Conservation (phyloP, 2,888 invertebrate species). For the Neocrepidodera transversa region DNA sequence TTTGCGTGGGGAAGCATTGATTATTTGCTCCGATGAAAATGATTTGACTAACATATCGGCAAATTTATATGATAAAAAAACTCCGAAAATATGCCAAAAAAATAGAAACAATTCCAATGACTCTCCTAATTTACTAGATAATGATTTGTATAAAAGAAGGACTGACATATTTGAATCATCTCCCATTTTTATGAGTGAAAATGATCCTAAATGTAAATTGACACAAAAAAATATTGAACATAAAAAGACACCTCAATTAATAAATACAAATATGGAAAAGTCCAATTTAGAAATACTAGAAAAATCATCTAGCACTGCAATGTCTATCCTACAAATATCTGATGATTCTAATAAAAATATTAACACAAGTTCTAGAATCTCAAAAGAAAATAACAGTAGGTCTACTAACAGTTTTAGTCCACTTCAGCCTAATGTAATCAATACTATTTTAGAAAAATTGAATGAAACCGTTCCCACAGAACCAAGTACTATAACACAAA, state of each 20-base stretch:
- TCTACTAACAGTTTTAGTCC: slow-evolving; percentile 21
- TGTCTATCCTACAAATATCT: slow-evolving; percentile 24
- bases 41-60: slow-evolving; percentile 7
- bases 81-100: slow-evolving; percentile 23
- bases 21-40: slow-evolving; percentile 12
- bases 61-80: slow-evolving; percentile 24
- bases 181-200: not conserved
- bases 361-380: too few relatives aligned
- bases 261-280: too few relatives aligned
- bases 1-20: not conserved
- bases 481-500: slow-evolving; percentile 17
- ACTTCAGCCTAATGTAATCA: slow-evolving; percentile 17
- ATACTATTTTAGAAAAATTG: slow-evolving; percentile 17
- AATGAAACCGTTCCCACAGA: slow-evolving; percentile 6
- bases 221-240: too few relatives aligned
- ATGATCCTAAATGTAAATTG: too few relatives aligned
- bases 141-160: not conserved
- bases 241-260: too few relatives aligned
- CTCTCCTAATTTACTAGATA: slow-evolving; percentile 1
- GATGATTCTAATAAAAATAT: not conserved
- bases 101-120: not conserved
- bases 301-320: slow-evolving; percentile 21
- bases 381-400: not conserved
- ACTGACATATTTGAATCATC: not conserved
- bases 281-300: slow-evolving; percentile 2